These are phyloP conservation scores for Chydorus sphaericus DNA, from an alignment of 2,888 invertebrate genomes.

Conservation along the genomic window DNA sequence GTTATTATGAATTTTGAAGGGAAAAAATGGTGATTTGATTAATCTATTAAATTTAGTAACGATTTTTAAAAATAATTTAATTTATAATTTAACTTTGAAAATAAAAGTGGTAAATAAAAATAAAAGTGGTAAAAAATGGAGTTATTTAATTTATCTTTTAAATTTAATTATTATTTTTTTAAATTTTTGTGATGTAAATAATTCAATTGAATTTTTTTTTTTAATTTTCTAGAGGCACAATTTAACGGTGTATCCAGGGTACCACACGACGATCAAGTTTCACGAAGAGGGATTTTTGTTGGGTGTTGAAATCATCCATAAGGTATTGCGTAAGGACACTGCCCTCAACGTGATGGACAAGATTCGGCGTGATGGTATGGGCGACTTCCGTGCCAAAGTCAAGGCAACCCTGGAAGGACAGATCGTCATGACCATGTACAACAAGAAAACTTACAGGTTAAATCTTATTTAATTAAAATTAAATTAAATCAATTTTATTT, in stretches of 20 bases:
- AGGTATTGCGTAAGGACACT: constrained; percentile 64
- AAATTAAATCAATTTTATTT: background rate
- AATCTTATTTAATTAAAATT: background rate
- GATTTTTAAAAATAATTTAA: no score
- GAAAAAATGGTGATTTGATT: no score
- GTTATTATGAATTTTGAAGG: no score
- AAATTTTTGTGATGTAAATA: no score
- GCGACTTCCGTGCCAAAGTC: background rate
- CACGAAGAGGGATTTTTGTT: constrained; percentile 60
- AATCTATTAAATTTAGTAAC: no score
- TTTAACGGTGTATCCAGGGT: constrained; percentile 26
- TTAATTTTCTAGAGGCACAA: background rate
- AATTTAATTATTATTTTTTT: no score
- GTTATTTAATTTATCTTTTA: no score
- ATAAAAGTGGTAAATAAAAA: no score
- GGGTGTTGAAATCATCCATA: constrained; percentile 64
- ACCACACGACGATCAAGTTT: constrained; percentile 64
- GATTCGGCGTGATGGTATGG: background rate
- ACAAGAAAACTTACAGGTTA: constrained; percentile 34
- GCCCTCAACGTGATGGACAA: constrained; percentile 35
- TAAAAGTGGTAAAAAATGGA: no score
- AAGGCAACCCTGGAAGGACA: constrained; percentile 19
- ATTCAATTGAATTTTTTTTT: background rate
- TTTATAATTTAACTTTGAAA: no score
- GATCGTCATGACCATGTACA: constrained; percentile 22